A percentile compares a stretch with the other conserved stretches of the same genome.
phyloP scores from a whole-genome alignment of 2,888 invertebrate genomes.

The Scaptodrosophila latifasciaeformis region DNA sequence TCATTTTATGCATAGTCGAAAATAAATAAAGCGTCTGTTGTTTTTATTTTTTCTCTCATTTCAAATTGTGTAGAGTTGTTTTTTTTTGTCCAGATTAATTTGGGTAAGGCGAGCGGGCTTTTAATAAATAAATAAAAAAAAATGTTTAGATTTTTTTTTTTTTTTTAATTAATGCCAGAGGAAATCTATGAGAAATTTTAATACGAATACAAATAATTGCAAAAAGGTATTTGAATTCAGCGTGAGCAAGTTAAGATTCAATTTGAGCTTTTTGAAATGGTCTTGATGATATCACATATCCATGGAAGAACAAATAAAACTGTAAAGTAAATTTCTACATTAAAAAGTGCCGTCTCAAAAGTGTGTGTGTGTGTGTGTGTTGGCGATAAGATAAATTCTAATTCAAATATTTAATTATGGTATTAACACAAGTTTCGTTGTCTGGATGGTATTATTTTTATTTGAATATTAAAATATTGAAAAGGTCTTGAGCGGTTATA shows the following conservation, averaged over 20 bases:
- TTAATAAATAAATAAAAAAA: neutral
- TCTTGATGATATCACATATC: constrained; percentile 49
- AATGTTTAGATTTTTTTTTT: neutral
- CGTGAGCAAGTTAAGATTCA: neutral
- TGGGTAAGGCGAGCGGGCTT: too few relatives aligned
- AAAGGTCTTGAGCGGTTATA: neutral
- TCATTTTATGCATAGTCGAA: constrained; percentile 1
- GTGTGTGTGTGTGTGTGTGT: too few relatives aligned
- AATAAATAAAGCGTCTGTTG: neutral
- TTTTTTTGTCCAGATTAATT: too few relatives aligned
- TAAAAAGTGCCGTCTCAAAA: neutral
- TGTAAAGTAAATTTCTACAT: too few relatives aligned
- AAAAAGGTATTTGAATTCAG: neutral
- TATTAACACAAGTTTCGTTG: constrained; percentile 59
- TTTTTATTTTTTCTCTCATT: neutral
- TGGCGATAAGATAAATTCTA: constrained; percentile 62
- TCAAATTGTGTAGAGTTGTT: too few relatives aligned
- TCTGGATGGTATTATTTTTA: neutral
- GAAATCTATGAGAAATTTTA: neutral
- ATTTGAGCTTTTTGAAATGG: neutral
- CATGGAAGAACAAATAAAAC: constrained; percentile 37
- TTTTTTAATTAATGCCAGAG: constrained; percentile 1
- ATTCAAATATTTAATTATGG: constrained; percentile 62
- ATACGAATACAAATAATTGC: neutral
- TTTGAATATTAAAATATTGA: neutral